These are phyloP conservation scores for Subanguina moxae DNA, from an alignment of 1,140 invertebrate genomes.

Conservation along the genomic window DNA sequence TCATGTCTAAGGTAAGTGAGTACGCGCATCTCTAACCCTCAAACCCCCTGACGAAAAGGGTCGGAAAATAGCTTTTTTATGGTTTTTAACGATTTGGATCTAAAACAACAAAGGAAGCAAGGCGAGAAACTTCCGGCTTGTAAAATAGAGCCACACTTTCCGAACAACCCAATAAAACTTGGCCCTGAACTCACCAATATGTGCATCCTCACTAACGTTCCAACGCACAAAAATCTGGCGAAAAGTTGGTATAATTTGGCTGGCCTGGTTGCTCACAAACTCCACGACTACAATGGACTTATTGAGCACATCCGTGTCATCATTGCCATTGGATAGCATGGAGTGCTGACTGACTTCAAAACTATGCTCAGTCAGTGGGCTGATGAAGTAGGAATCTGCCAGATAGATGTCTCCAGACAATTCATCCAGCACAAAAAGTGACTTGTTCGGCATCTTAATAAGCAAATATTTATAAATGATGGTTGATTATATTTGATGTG, in stretches of 20 bases:
- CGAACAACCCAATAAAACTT: no score
- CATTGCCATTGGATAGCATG: not conserved
- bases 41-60: no score
- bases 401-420: conserved; percentile 32
- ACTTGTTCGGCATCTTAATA: not conserved
- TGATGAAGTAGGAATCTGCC: conserved; percentile 8
- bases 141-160: no score
- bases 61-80: no score
- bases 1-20: no score
- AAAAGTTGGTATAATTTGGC: conserved; percentile 14
- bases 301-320: conserved; percentile 10
- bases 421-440: conserved; percentile 32
- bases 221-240: conserved; percentile 2
- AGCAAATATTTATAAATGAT: not conserved
- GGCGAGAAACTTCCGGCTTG: not conserved
- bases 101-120: no score
- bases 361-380: not conserved
- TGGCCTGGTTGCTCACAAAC: conserved; percentile 16
- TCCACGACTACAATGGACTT: conserved; percentile 18
- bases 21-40: no score
- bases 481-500: no score
- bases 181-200: conserved; percentile 30
- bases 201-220: conserved; percentile 26
- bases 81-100: no score
- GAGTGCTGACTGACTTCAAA: not conserved